Percentiles rank a stretch among this genome's conserved stretches.
These are phyloP conservation scores for Alloscopus bannaensis DNA, from an alignment of 2,888 invertebrate species.

Conservation along the genomic window DNA sequence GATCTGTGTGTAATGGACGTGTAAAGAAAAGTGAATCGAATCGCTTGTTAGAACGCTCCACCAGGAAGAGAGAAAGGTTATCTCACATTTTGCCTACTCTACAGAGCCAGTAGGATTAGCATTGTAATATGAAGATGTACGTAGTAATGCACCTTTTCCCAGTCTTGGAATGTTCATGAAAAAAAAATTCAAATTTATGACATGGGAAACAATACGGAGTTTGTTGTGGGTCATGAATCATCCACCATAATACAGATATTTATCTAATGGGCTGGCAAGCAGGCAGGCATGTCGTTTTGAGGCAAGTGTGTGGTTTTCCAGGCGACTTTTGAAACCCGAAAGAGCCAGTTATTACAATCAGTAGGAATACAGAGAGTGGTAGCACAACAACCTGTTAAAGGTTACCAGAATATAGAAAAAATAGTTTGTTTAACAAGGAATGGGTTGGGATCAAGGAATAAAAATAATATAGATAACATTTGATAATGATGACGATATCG, in stretches of 20 bases:
- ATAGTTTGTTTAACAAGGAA: slow-evolving; percentile 31
- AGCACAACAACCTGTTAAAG: slow-evolving; percentile 49
- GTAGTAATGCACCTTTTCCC: not conserved
- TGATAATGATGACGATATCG: slow-evolving; percentile 27
- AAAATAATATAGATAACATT: slow-evolving; percentile 18
- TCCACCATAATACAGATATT: slow-evolving; percentile 63
- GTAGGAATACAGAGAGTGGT: slow-evolving; percentile 13
- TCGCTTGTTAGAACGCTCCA: slow-evolving; percentile 2
- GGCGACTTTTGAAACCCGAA: no score
- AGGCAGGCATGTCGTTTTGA: slow-evolving; percentile 15
- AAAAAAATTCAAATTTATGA: slow-evolving; percentile 47
- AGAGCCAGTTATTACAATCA: no score
- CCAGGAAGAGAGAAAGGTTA: not conserved
- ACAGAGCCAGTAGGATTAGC: not conserved
- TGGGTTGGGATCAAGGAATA: not conserved
- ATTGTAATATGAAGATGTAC: not conserved
- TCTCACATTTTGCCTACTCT: not conserved
- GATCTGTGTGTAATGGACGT: not conserved
- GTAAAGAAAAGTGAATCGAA: no score
- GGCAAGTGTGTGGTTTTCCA: not conserved
- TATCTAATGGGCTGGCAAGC: slow-evolving; percentile 53
- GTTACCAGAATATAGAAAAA: slow-evolving; percentile 21
- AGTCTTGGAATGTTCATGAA: slow-evolving; percentile 6
- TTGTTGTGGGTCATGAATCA: slow-evolving; percentile 66
- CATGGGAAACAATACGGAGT: slow-evolving; percentile 55